Evolutionary conservation across 2,888 invertebrate genomes (phyloP), one percentile per base, ranked within the genome.

Genomic region (Corbicula japonica): DNA sequence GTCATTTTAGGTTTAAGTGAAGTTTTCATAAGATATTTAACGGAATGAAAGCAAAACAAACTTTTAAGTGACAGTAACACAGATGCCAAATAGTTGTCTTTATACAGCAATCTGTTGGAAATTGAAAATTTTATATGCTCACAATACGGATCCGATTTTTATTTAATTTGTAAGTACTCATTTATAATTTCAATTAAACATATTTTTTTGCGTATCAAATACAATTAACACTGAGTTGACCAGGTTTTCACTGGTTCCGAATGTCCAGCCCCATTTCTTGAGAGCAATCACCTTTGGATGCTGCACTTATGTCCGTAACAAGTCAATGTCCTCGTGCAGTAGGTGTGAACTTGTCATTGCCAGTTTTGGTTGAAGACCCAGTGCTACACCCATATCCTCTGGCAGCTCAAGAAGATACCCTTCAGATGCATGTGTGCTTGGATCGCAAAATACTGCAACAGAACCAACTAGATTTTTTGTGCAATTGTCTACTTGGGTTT

Each of bases 371-470:
- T 70, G 61, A 5, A 63, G n/a, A n/a, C 63, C 63, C 15, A 48
- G 26, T 44, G 48, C 48, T 3, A 48, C 21, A n/a, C 21, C 21
- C 48, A 48, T 23, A 28, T 23, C 52, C 50, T 48, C 48, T 48
- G 48, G 48, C 48, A 48, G n/a, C n/a, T 48, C 48, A 48, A 48
- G 48, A 48, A 48, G n/a, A n/a, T 23, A n/a, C n/a, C 21, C n/a
- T 23, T 48, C 48, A 48, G 48, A 48, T 12, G 48, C n/a, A 48
- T 48, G 21, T 48, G 48, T 48, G n/a, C n/a, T 48, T 2, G 71
- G 71, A 30, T 71, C 62, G 52, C 71, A 71, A 23, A 28, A 71
- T 18, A 71, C 44, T 15, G 62, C 71, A 6, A 52, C 62, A 6
- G 68, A 5, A 1, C 62, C 52, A 8, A 52, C 41, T 1, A 41